A percentile compares a stretch with the other conserved stretches of the same genome.
phyloP scores from a whole-genome alignment of 2,888 invertebrate species.

The Eupelmus urozonus region DNA sequence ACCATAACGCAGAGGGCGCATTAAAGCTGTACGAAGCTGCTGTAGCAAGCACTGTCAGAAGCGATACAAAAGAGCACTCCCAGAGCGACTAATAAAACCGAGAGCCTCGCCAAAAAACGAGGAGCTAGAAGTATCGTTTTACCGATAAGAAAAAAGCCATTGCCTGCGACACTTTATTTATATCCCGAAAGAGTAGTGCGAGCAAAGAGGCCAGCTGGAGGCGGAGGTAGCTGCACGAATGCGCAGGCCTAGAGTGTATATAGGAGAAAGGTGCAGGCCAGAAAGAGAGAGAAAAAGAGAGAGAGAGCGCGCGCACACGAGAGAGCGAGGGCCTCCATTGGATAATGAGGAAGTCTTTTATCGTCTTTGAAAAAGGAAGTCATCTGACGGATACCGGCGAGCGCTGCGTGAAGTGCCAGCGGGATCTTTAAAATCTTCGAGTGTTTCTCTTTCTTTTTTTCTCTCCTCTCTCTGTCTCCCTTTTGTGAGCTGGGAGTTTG shows the following conservation, averaged over 20 bases:
- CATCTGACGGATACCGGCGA: conserved; percentile 56
- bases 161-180: conserved; percentile 52
- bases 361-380: conserved; percentile 62
- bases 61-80: neutral
- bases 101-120: neutral
- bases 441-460: conserved; percentile 38
- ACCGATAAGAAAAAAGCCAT: conserved; percentile 20
- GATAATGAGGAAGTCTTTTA: conserved; percentile 70
- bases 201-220: conserved; percentile 28
- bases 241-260: conserved; percentile 34
- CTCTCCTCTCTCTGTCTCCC: conserved; percentile 16
- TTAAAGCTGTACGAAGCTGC: too few species aligned
- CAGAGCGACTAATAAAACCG: neutral
- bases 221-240: conserved; percentile 33
- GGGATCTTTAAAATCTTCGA: conserved; percentile 59
- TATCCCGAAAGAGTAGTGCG: conserved; percentile 55
- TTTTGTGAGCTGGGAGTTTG: conserved; percentile 15
- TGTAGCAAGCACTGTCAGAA: too few species aligned
- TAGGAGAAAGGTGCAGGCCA: conserved; percentile 47
- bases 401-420: conserved; percentile 36
- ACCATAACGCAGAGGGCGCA: too few species aligned
- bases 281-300: conserved; percentile 20
- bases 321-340: conserved; percentile 59
- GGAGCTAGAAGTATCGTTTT: conserved; percentile 28
- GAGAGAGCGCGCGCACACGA: conserved; percentile 10